These are phyloP conservation scores for Prosapia bicincta DNA, from an alignment of 2,888 invertebrate genomes.

Conservation along the genomic window DNA sequence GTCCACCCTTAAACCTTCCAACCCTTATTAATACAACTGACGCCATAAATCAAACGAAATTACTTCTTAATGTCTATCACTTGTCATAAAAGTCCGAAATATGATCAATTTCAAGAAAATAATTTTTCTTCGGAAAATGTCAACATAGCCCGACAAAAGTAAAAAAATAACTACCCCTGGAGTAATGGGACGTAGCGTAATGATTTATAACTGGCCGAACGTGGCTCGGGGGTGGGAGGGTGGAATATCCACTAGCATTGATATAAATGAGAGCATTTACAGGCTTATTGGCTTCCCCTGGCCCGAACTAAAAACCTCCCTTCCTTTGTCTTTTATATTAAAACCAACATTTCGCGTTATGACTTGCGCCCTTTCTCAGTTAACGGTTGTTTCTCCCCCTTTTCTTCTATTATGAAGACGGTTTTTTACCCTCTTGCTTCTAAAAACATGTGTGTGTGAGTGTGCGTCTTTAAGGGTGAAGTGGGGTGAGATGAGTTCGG, in stretches of 20 bases:
- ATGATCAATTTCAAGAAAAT: conserved; percentile 4
- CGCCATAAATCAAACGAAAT: neutral
- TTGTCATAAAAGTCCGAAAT: neutral
- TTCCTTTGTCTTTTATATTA: conserved; percentile 27
- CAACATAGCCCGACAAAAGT: conserved; percentile 12
- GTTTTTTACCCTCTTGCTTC: conserved; percentile 6
- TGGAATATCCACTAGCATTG: conserved; percentile 15
- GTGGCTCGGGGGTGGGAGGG: conserved; percentile 9
- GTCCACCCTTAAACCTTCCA: neutral
- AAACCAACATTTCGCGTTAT: conserved; percentile 22
- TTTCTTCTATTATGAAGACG: conserved; percentile 20
- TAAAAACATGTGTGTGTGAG: conserved; percentile 2
- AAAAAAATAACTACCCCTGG: conserved; percentile 19
- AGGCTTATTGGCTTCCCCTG: conserved; percentile 6
- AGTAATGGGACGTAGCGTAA: conserved; percentile 20
- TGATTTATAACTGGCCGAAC: conserved; percentile 19
- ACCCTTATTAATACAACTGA: neutral
- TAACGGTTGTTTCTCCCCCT: conserved; percentile 7
- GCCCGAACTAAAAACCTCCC: neutral
- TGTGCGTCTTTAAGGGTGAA: neutral
- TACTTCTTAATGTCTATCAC: conserved; percentile 2
- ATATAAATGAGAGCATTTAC: conserved; percentile 28
- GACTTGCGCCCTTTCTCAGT: conserved; percentile 7
- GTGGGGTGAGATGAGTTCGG: conserved; percentile 9
- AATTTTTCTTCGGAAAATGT: conserved; percentile 11